phyloP scores from a whole-genome alignment of 2,113 vertebrate genomes.

The Macquaria ambigua region DNA sequence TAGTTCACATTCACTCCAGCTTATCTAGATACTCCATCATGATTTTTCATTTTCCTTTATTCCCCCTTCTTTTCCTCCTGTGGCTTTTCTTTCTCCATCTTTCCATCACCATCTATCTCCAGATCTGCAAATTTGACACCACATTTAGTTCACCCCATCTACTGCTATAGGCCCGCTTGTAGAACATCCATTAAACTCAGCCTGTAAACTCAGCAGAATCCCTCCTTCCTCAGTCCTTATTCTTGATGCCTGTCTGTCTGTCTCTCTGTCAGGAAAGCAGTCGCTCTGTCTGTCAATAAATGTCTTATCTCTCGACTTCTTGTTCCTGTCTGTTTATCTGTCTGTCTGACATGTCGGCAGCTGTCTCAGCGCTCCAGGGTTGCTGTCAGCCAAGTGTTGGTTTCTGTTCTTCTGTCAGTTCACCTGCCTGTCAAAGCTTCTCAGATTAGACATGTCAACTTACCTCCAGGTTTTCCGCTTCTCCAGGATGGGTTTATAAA shows the following conservation, averaged over 20 bases:
- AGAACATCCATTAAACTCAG: constrained; percentile 66
- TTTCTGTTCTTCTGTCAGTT: constrained; percentile 83
- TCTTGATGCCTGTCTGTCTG: constrained; percentile 57
- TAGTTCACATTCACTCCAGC: constrained; percentile 48
- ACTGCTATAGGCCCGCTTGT: constrained; percentile 45
- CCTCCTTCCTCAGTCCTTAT: constrained; percentile 44
- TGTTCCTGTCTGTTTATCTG: constrained; percentile 80
- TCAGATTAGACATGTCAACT: constrained; percentile 79
- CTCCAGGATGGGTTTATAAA: constrained; percentile 44
- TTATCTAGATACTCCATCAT: constrained; percentile 65
- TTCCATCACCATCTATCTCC: constrained; percentile 69
- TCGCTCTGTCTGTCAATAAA: constrained; percentile 76
- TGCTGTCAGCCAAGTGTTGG: constrained; percentile 81
- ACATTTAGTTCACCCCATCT: constrained; percentile 57
- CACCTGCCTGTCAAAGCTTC: constrained; percentile 79
- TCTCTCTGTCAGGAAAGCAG: constrained; percentile 65
- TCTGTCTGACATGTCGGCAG: constrained; percentile 79
- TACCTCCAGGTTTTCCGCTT: constrained; percentile 67
- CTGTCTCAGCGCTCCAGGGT: constrained; percentile 78
- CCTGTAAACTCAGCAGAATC: constrained; percentile 64
- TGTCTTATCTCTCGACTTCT: constrained; percentile 73
- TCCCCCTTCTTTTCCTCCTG: constrained; percentile 54
- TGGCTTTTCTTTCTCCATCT: constrained; percentile 55
- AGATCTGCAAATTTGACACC: constrained; percentile 68
- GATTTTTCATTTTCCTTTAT: constrained; percentile 66